Percentiles rank a stretch among this genome's conserved stretches.
phyloP scores from a whole-genome alignment of 2,888 invertebrate genomes.

The Amorpha juglandis region DNA sequence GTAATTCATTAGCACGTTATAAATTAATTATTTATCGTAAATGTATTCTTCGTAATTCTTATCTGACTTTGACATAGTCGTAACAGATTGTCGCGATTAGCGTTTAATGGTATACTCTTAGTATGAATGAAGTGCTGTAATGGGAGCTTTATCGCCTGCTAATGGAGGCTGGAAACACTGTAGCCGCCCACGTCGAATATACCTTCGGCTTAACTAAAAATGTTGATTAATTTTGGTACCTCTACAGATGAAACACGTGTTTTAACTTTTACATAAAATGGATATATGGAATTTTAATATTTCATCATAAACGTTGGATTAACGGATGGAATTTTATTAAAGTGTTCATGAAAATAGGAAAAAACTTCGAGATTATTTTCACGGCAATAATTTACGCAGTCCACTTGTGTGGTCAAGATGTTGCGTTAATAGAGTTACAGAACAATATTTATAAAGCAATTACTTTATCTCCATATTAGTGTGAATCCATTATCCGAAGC shows the following conservation, averaged over 20 bases:
- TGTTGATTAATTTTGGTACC: slow-evolving; percentile 15
- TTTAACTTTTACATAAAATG: slow-evolving; percentile 26
- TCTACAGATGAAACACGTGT: not conserved
- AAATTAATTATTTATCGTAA: not conserved
- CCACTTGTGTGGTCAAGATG: slow-evolving; percentile 54
- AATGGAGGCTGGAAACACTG: slow-evolving; percentile 58
- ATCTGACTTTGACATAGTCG: slow-evolving; percentile 41
- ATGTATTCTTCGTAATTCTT: not conserved
- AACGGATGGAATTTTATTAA: slow-evolving; percentile 1
- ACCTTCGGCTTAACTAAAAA: slow-evolving; percentile 22
- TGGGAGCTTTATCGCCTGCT: slow-evolving; percentile 64
- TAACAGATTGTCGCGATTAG: slow-evolving; percentile 65
- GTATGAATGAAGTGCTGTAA: slow-evolving; percentile 69
- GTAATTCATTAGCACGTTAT: slow-evolving; percentile 28
- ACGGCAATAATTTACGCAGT: slow-evolving; percentile 39
- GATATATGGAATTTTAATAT: slow-evolving; percentile 15
- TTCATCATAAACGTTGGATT: not conserved
- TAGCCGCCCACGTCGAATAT: slow-evolving; percentile 49
- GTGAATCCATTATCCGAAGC: slow-evolving; percentile 59
- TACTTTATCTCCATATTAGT: slow-evolving; percentile 71
- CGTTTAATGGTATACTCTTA: slow-evolving; percentile 65
- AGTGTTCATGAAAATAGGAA: not conserved
- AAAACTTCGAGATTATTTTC: not conserved
- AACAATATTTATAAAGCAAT: slow-evolving; percentile 70
- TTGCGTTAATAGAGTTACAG: slow-evolving; percentile 58